A percentile compares a stretch with the other conserved stretches of the same genome.
Conservation (phyloP, 2,888 invertebrate species). For the Drosophila barbarae region DNA sequence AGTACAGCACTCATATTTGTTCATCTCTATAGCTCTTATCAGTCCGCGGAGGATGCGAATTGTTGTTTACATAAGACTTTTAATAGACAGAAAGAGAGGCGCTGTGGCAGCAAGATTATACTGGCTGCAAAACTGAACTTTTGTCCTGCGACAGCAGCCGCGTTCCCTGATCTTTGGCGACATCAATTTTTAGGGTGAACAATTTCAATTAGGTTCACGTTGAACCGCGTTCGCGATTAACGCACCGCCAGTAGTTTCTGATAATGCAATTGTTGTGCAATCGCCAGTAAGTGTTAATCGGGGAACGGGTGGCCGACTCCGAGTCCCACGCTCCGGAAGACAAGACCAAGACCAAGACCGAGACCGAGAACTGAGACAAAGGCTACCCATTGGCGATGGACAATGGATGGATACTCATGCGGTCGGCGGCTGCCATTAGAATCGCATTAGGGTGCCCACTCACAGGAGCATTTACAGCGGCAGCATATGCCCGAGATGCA, state of each 20-base stretch:
- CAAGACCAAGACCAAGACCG: constrained; percentile 21
- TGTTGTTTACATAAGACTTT: constrained; percentile 24
- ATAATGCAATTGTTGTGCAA: constrained; percentile 47
- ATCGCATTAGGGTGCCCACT: constrained; percentile 76
- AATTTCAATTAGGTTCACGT: constrained; percentile 76
- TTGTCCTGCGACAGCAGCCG: constrained; percentile 37
- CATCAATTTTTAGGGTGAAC: constrained; percentile 79
- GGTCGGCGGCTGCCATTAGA: constrained; percentile 66
- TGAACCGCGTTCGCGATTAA: constrained; percentile 70
- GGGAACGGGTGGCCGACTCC: constrained; percentile 36
- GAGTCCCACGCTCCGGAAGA: constrained; percentile 57
- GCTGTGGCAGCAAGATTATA: constrained; percentile 17
- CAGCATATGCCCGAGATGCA: constrained; percentile 22
- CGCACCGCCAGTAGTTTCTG: constrained; percentile 34
- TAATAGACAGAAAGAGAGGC: constrained; percentile 2
- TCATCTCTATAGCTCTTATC: constrained; percentile 26
- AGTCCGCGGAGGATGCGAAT: constrained; percentile 20
- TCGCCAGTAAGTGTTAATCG: constrained; percentile 15
- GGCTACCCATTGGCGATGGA: constrained; percentile 55
- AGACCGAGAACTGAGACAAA: constrained; percentile 40
- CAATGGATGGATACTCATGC: constrained; percentile 69
- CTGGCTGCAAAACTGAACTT: constrained; percentile 35
- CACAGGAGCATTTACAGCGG: constrained; percentile 61
- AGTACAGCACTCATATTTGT: constrained; percentile 4
- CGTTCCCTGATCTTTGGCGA: constrained; percentile 74